Base-by-base conservation (phyloP, 2,797 vertebrate species). In the Kryptopterus vitreolus region DNA sequence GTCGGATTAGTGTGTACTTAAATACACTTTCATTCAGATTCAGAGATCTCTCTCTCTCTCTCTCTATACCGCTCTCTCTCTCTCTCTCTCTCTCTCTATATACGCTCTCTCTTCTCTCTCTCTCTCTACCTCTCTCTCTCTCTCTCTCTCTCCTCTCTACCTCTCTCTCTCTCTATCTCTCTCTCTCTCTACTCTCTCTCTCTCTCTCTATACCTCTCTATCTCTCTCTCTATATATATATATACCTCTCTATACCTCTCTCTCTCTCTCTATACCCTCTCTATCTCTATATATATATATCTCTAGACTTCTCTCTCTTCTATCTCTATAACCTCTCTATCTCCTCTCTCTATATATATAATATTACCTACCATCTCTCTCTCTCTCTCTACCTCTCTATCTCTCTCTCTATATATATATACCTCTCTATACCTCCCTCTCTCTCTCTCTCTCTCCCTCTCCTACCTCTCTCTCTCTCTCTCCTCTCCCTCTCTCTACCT, bases 191-290 rank as follows among this genome's bases (percentile, higher is more conserved):
- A n/a, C 13, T 62, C 29, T 62, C 4, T 62, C 15, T 31, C 26
- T 61, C 68, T 72, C 52, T 55, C 18, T 65, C 62, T n/a, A n/a
- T n/a, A n/a, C n/a, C n/a, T 65, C 35, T 46, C 18, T 71, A n/a
- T n/a, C n/a, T n/a, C n/a, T n/a, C n/a, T n/a, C n/a, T n/a, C n/a
- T n/a, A n/a, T n/a, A n/a, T n/a, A n/a, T 18, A 31, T n/a, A 3
- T 11, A 10, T n/a, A n/a, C n/a, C 33, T 38, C 9, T n/a, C 33
- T 33, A 4, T 62, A n/a, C n/a, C 29, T 62, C 4, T 62, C 15
- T 31, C 26, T 61, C 68, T 72, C 52, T 55, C 18, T 65, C 62
- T n/a, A n/a, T n/a, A n/a, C n/a, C n/a, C n/a, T 65, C 35, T 46
- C 18, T 71, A n/a, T n/a, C n/a, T n/a, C n/a, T n/a, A n/a, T n/a